Evolutionary conservation across 1,140 invertebrate species (phyloP).

Genomic region (Akabosia matsudoensis): DNA sequence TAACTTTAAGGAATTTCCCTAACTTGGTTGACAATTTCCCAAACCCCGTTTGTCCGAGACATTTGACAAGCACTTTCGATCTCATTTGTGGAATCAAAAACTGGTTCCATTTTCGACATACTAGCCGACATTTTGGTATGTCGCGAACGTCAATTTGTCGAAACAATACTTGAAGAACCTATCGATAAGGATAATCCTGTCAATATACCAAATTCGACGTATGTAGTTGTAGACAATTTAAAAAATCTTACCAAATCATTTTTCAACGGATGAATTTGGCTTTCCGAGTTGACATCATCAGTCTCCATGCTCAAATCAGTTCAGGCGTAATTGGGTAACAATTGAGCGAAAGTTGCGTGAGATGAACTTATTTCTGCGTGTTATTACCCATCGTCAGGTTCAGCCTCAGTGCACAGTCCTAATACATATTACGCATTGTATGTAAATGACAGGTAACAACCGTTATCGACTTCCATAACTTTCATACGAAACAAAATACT

Average conservation of each 20-base stretch:
- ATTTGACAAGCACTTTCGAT: conserved; percentile 10
- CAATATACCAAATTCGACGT: neutral
- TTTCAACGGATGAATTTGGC: conserved; percentile 1
- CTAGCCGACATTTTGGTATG: conserved; percentile 25
- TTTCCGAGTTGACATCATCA: neutral
- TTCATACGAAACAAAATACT: no score
- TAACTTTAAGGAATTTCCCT: conserved; percentile 20
- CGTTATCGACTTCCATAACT: no score
- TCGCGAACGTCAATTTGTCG: conserved; percentile 24
- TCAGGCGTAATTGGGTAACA: neutral
- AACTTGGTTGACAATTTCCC: conserved; percentile 3
- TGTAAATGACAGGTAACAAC: no score
- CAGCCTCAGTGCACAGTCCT: no score
- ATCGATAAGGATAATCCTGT: neutral
- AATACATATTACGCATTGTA: no score
- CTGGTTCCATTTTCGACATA: conserved; percentile 32
- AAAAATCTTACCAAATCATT: conserved; percentile 39
- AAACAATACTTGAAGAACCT: conserved; percentile 25
- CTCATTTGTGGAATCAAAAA: conserved; percentile 16
- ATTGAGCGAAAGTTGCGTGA: no score
- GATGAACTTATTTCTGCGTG: no score
- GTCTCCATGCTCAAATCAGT: neutral
- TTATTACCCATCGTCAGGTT: no score
- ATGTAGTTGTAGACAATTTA: neutral
- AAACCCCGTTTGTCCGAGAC: conserved; percentile 11